phyloP scores from a whole-genome alignment of 2,113 vertebrate species.

The Lipotes vexillifer region DNA sequence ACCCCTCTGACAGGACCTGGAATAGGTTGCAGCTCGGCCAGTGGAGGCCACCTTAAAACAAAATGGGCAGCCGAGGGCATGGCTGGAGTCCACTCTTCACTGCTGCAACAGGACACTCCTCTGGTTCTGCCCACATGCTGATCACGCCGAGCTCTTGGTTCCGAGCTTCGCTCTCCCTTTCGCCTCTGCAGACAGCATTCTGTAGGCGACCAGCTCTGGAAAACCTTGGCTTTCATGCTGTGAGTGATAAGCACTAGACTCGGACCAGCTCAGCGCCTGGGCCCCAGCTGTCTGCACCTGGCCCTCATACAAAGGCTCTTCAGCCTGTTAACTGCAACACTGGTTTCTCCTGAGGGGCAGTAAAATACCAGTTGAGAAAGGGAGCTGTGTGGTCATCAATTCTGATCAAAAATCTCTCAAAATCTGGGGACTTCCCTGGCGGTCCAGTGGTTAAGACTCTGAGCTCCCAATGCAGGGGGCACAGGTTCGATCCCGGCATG shows the following conservation, averaged over 20 bases:
- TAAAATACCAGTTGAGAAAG: background rate
- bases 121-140: background rate
- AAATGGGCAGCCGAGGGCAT: fast-evolving
- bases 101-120: background rate
- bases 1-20: background rate
- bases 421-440: background rate
- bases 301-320: background rate
- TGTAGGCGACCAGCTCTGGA: background rate
- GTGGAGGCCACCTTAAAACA: background rate
- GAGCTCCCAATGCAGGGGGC: no score
- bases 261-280: background rate
- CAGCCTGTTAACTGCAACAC: background rate
- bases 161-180: background rate
- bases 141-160: fast-evolving
- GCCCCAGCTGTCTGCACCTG: background rate
- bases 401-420: background rate
- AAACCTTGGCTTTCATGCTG: background rate
- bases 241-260: background rate
- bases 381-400: background rate
- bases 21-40: background rate
- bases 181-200: background rate
- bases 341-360: background rate
- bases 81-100: background rate
- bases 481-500: no score
- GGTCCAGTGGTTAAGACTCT: no score